These are phyloP conservation scores for Distichodus sexfasciatus DNA, from an alignment of 2,797 vertebrate genomes.

Conservation along the genomic window DNA sequence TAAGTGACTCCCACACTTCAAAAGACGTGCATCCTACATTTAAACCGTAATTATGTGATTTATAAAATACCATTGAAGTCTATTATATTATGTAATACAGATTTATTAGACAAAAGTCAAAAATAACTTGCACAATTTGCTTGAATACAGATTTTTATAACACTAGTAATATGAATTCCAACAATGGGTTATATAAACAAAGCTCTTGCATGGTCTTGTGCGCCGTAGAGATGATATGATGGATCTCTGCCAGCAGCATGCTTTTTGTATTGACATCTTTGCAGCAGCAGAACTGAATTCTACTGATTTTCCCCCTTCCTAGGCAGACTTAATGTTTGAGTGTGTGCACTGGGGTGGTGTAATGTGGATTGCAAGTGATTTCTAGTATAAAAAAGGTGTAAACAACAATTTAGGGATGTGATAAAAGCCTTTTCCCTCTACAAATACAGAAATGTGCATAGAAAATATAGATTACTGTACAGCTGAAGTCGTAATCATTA, in stretches of 20 bases:
- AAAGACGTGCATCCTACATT: conserved; percentile 6
- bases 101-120: not conserved
- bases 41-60: conserved; percentile 2
- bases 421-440: not conserved
- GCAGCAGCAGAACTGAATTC: not conserved
- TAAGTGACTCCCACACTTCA: conserved; percentile 22
- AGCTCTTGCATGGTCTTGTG: not conserved
- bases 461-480: not conserved
- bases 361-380: not conserved
- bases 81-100: too few species aligned
- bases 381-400: conserved; percentile 13
- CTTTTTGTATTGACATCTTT: conserved; percentile 7
- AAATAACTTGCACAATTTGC: not conserved
- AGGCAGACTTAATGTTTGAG: not conserved
- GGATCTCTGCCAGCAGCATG: conserved; percentile 1
- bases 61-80: conserved; percentile 14
- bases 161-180: conserved; percentile 27
- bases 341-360: not conserved
- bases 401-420: conserved; percentile 26
- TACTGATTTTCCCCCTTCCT: conserved; percentile 21
- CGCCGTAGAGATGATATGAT: not conserved
- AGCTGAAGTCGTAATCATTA: too few species aligned
- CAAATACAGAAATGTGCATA: not conserved
- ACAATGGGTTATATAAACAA: conserved; percentile 29
- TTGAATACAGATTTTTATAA: not conserved